Evolutionary conservation across 2,888 invertebrate genomes (phyloP).

Genomic region (Drosophila stalkeri): DNA sequence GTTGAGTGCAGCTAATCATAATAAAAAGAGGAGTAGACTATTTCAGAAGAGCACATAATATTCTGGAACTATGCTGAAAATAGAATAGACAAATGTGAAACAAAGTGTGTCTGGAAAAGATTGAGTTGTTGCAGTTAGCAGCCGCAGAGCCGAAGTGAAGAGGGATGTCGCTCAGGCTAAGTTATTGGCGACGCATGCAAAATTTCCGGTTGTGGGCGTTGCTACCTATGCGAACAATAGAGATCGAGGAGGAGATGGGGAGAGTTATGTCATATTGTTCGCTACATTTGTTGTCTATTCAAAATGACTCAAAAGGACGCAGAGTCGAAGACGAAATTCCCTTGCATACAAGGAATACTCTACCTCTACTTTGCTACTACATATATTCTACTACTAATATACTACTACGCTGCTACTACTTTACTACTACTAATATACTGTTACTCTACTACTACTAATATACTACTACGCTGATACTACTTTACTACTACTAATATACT

Average conservation of each 20-base stretch:
- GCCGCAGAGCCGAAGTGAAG: neutral
- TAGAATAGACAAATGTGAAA: neutral
- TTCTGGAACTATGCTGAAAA: neutral
- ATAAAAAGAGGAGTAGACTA: neutral
- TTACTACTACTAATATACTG: too few relatives aligned
- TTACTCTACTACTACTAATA: neutral
- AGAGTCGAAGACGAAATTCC: neutral
- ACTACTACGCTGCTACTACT: neutral
- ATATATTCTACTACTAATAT: neutral
- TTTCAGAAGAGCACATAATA: neutral
- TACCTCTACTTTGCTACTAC: neutral
- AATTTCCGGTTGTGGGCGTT: slow-evolving; percentile 22
- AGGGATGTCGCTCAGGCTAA: neutral
- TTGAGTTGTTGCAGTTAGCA: slow-evolving; percentile 7
- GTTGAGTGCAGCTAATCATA: slow-evolving; percentile 11
- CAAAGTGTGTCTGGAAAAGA: neutral
- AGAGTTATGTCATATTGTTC: slow-evolving; percentile 32
- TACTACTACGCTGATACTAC: neutral
- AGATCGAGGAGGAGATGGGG: neutral
- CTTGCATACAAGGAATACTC: neutral
- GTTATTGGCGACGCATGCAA: slow-evolving; percentile 21
- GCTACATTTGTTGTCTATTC: slow-evolving; percentile 9
- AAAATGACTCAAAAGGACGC: neutral
- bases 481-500: neutral
- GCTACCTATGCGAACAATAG: neutral